Base-by-base conservation (phyloP, 1,140 invertebrate genomes). In the Trichonephila clavipes region DNA sequence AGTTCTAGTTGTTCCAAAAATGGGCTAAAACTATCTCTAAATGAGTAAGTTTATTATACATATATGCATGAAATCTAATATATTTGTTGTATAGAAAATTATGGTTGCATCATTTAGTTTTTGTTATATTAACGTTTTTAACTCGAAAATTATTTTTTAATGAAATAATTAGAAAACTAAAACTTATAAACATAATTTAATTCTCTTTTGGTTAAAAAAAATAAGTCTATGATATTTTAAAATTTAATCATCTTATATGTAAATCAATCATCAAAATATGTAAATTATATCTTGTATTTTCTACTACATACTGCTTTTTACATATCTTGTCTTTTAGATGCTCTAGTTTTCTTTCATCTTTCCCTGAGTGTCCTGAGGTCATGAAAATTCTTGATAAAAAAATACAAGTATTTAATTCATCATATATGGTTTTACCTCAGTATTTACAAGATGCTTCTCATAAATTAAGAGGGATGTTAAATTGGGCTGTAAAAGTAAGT, bases 361-460 rank as follows among this genome's bases (percentile, higher is more conserved):
- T 90, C 72, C 81, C 88, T 61, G 88, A 90, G 59, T 90, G 81
- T 24, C 21, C 19, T 1, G 82, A 90, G 44, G 66, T 69, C 40
- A n/a, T 94, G 64, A 72, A 72, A 61, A 59, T 86, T 10, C 81
- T 94, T 14, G 93, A 94, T 85, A 90, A 72, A 44, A 90, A 85
- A 86, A 61, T 94, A 61, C 34, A 61, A 51, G 62, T 72, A 12
- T 94, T 94, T 81, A 94, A 86, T 72, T 72, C 88, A 24, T 90
- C 88, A 24, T 94, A 94, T 69, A 94, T 94, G 77, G 66, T 90
- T 44, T 86, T 94, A 62, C 88, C 93, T 34, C 61, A 94, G 19
- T 94, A 94, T 86, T 90, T 94, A 24, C 77, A 85, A 86, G 82
- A 94, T 94, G 88, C 93, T 86, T 82, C 86, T 59, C 6, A 58